Percentiles rank a stretch among this genome's conserved stretches.
phyloP scores from a whole-genome alignment of 1,140 invertebrate genomes.

The Agrilus planipennis region DNA sequence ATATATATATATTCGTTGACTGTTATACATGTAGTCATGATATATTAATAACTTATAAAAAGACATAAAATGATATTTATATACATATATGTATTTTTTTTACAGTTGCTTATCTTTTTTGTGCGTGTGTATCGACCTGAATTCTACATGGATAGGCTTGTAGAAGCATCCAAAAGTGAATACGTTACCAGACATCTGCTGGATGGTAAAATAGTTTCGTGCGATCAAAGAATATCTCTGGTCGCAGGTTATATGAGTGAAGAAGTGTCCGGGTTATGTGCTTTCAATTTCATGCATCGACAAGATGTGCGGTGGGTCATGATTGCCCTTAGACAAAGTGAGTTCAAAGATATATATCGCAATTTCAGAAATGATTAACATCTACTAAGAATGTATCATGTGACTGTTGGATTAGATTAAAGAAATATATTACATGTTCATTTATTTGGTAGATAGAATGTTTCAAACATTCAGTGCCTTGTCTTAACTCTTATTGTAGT shows the following conservation, averaged over 20 bases:
- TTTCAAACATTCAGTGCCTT: too few relatives aligned
- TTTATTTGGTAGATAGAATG: too few relatives aligned
- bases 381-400: too few relatives aligned
- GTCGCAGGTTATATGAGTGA: constrained; percentile 75
- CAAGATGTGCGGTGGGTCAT: constrained; percentile 76
- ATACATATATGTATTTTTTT: constrained; percentile 15
- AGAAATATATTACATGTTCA: too few relatives aligned
- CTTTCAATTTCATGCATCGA: constrained; percentile 76
- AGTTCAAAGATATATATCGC: constrained; percentile 40
- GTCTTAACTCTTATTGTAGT: too few relatives aligned
- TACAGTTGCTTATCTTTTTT: constrained; percentile 31
- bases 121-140: constrained; percentile 41
- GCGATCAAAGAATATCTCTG: constrained; percentile 73
- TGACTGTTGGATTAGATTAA: too few relatives aligned
- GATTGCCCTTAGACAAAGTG: constrained; percentile 72
- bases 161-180: constrained; percentile 68
- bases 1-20: too few relatives aligned
- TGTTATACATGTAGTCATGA: neutral
- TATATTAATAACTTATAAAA: constrained; percentile 39
- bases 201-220: constrained; percentile 71
- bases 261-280: constrained; percentile 67
- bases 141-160: constrained; percentile 50
- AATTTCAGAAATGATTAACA: too few relatives aligned
- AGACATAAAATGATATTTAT: neutral
- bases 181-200: constrained; percentile 74